phyloP scores from a whole-genome alignment of 2,888 invertebrate species.

The Phortica okadai region DNA sequence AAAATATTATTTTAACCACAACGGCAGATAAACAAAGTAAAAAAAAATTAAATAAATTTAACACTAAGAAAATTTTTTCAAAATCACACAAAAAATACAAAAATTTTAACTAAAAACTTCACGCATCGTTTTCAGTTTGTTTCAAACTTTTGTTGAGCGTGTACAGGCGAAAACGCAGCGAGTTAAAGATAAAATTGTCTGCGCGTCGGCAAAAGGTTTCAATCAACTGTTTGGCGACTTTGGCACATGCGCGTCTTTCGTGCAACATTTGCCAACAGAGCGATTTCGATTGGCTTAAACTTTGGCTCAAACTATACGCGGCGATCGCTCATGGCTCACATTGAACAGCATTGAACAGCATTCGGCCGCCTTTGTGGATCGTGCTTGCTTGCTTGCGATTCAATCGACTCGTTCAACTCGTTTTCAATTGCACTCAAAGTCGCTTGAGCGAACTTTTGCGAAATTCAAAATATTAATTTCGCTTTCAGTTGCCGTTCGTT shows the following conservation, averaged over 20 bases:
- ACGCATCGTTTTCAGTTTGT: conserved; percentile 58
- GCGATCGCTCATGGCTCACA: background rate
- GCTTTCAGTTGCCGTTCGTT: conserved; percentile 73
- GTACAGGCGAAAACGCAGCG: conserved; percentile 31
- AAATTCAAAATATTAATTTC: conserved; percentile 54
- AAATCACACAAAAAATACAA: conserved; percentile 54
- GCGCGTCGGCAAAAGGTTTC: conserved; percentile 5
- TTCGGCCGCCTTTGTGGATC: conserved; percentile 24
- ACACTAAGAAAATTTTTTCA: conserved; percentile 40
- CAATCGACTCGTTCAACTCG: conserved; percentile 24
- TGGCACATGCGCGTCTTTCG: conserved; percentile 25
- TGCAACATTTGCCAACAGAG: conserved; percentile 13
- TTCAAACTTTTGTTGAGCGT: conserved; percentile 24
- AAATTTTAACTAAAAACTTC: conserved; percentile 44
- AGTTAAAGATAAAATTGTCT: conserved; percentile 40
- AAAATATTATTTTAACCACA: conserved; percentile 30
- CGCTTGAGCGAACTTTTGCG: background rate
- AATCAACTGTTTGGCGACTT: background rate
- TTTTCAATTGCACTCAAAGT: conserved; percentile 26
- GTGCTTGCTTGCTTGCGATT: conserved; percentile 3
- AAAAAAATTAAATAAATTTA: background rate
- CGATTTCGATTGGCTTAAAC: conserved; percentile 18
- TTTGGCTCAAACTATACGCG: background rate
- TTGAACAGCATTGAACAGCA: background rate
- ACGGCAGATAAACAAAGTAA: conserved; percentile 42